Conservation (phyloP, 2,888 invertebrate species). For the Nemoura dubitans region DNA sequence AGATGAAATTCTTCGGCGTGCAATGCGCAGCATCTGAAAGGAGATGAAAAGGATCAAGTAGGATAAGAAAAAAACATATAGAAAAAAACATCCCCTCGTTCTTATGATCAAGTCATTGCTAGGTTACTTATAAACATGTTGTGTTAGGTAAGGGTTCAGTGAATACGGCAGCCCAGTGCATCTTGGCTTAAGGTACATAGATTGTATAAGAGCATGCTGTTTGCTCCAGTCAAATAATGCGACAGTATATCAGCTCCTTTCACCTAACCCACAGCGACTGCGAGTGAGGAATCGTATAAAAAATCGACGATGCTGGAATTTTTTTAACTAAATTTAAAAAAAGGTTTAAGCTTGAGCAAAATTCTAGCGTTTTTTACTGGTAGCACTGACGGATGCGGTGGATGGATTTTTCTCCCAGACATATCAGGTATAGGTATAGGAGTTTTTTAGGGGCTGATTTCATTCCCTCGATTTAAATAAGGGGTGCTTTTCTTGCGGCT, state of each 20-base stretch:
- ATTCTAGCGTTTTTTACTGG: background rate
- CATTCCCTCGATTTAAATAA: slow-evolving; percentile 8
- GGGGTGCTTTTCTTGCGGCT: slow-evolving; percentile 28
- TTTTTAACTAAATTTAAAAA: background rate
- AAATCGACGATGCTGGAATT: background rate
- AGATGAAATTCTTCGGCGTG: background rate
- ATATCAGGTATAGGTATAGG: background rate
- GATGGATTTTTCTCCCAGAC: background rate
- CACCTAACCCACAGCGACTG: background rate
- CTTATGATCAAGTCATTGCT: background rate
- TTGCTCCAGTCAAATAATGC: too few relatives aligned
- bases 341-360: too few relatives aligned
- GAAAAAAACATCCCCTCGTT: slow-evolving; percentile 17
- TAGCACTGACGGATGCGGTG: background rate
- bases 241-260: background rate
- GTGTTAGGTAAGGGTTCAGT: slow-evolving; percentile 21
- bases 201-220: too few relatives aligned
- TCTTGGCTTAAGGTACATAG: too few relatives aligned
- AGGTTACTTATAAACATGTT: background rate
- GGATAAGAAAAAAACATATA: background rate
- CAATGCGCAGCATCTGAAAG: slow-evolving; percentile 8
- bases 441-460: slow-evolving; percentile 34
- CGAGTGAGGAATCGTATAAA: background rate
- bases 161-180: background rate
- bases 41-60: slow-evolving; percentile 21